Evolutionary conservation across 2,888 invertebrate genomes (phyloP).

Genomic region (Epinotia demarniana): DNA sequence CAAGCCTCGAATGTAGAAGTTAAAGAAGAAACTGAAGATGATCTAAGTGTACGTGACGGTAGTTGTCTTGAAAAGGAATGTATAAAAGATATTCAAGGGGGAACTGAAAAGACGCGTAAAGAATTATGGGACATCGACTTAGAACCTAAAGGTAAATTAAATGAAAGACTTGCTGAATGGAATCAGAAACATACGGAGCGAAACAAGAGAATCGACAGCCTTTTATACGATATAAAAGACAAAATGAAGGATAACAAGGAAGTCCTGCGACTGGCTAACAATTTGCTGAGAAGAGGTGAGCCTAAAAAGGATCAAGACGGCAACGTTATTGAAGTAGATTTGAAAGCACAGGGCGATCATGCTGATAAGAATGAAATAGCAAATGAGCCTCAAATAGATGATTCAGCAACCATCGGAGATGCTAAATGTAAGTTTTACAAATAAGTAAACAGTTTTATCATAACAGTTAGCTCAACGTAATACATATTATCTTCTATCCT

Average conservation of each 20-base stretch:
- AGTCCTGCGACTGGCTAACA: conserved; percentile 72
- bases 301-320: conserved; percentile 53
- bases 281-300: conserved; percentile 69
- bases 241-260: conserved; percentile 80
- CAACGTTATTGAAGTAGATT: conserved; percentile 57
- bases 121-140: conserved; percentile 68
- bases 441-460: too few species aligned
- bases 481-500: too few species aligned
- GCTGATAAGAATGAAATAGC: conserved; percentile 43
- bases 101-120: conserved; percentile 56
- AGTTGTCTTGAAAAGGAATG: conserved; percentile 16
- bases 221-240: conserved; percentile 74
- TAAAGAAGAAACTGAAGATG: conserved; percentile 30
- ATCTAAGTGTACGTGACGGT: not conserved
- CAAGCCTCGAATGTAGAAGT: conserved; percentile 40
- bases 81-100: conserved; percentile 41
- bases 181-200: conserved; percentile 64
- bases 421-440: conserved; percentile 27
- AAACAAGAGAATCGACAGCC: conserved; percentile 67
- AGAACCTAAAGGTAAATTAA: conserved; percentile 54
- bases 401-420: conserved; percentile 36
- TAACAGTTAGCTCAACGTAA: too few species aligned
- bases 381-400: conserved; percentile 28
- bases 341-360: conserved; percentile 68
- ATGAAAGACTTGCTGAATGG: conserved; percentile 57